A percentile compares a stretch with the other conserved stretches of the same genome.
Evolutionary conservation across 2,797 vertebrate species (phyloP).

Genomic region (Zalophus californianus): DNA sequence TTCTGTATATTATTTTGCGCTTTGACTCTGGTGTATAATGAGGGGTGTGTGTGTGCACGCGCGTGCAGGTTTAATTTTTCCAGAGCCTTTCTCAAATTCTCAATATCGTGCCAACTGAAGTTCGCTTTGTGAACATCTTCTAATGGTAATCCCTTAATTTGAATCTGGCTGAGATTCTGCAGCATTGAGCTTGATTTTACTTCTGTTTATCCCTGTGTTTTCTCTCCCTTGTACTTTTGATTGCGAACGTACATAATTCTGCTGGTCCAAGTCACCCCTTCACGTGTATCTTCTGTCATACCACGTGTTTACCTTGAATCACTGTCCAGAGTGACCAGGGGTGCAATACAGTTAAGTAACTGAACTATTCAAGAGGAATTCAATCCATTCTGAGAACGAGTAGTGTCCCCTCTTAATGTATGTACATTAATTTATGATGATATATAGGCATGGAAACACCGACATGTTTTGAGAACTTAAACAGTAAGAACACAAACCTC

Average conservation of each 20-base stretch:
- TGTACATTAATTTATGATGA: constrained; percentile 47
- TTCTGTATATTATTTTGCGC: constrained; percentile 40
- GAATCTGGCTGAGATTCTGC: not conserved
- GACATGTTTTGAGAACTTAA: constrained; percentile 47
- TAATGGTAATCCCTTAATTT: not conserved
- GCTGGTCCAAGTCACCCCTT: not conserved
- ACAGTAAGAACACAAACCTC: constrained; percentile 1
- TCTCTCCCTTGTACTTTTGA: not conserved
- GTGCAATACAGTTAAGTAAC: constrained; percentile 52
- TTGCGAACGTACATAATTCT: not conserved
- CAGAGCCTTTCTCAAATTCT: not conserved
- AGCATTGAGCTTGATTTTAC: not conserved
- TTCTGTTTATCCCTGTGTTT: not conserved
- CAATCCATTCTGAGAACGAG: not conserved
- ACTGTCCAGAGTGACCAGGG: not conserved
- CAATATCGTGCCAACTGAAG: not conserved
- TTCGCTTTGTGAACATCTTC: not conserved
- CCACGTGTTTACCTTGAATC: not conserved
- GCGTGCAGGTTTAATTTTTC: not conserved
- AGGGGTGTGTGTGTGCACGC: not conserved
- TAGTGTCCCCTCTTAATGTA: constrained; percentile 33
- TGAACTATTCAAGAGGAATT: constrained; percentile 57
- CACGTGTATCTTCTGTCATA: not conserved
- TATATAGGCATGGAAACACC: constrained; percentile 17
- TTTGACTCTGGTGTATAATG: not conserved